Percentiles rank a stretch among this genome's conserved stretches.
Conservation (phyloP, 2,888 invertebrate species). For the Meta bourneti region DNA sequence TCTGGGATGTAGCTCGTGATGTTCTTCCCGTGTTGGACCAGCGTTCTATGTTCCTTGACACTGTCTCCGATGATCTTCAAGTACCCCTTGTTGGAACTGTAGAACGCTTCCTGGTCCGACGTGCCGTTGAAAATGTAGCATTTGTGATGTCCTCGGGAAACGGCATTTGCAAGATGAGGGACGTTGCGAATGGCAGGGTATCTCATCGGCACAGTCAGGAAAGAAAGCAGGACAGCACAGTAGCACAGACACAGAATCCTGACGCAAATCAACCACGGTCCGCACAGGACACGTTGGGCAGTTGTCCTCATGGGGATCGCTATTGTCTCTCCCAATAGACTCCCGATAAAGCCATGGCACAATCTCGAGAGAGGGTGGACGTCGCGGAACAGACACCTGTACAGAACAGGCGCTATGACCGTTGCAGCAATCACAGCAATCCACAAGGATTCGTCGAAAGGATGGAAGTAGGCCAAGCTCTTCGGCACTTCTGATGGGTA, state of each 20-base stretch:
- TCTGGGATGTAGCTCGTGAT: conserved; percentile 3
- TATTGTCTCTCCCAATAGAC: conserved; percentile 12
- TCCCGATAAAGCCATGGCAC: background rate
- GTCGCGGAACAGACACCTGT: background rate
- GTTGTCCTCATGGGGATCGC: background rate
- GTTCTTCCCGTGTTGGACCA: conserved; percentile 3
- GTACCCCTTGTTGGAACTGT: background rate
- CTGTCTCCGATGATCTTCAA: conserved; percentile 10
- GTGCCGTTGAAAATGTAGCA: conserved; percentile 17
- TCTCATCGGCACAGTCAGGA: conserved; percentile 9
- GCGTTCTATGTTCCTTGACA: background rate
- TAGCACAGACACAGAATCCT: background rate
- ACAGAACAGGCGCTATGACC: background rate
- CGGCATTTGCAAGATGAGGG: conserved; percentile 3
- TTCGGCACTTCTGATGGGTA: conserved; percentile 1
- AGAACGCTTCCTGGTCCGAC: conserved; percentile 29
- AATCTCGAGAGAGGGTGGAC: background rate
- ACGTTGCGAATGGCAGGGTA: background rate
- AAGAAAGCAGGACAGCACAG: conserved; percentile 13
- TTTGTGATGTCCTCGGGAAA: conserved; percentile 5
- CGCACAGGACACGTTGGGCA: background rate
- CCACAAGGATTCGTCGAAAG: conserved; percentile 12
- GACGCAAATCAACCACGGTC: background rate
- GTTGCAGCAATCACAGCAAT: background rate
- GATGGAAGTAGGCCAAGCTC: conserved; percentile 2